These are phyloP conservation scores for Asbolus verrucosus DNA, from an alignment of 1,140 invertebrate species.

Conservation along the genomic window DNA sequence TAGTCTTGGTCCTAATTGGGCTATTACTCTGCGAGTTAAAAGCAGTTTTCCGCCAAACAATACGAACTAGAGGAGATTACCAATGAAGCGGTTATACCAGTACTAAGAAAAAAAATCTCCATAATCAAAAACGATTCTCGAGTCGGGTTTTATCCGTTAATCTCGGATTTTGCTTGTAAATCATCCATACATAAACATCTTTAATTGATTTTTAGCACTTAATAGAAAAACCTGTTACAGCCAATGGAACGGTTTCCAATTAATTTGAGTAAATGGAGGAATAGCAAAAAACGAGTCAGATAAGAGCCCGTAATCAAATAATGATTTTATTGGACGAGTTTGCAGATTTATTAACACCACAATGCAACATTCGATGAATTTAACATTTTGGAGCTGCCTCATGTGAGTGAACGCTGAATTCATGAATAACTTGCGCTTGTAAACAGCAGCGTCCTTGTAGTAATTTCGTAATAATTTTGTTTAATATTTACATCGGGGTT, in stretches of 20 bases:
- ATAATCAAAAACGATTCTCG: not conserved
- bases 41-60: slow-evolving; percentile 10
- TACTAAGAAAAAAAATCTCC: not conserved
- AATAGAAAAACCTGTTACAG: slow-evolving; percentile 5
- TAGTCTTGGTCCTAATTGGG: slow-evolving; percentile 26
- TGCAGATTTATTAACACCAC: not conserved
- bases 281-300: not conserved
- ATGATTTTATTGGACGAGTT: slow-evolving; percentile 27
- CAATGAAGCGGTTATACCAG: slow-evolving; percentile 26
- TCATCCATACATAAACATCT: slow-evolving; percentile 27
- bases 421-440: not conserved
- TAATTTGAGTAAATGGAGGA: slow-evolving; percentile 2
- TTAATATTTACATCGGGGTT: no score
- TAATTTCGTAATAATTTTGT: slow-evolving; percentile 5
- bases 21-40: no score
- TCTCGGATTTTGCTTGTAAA: no score
- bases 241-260: not conserved
- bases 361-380: slow-evolving; percentile 17
- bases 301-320: slow-evolving; percentile 24
- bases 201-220: slow-evolving; percentile 31
- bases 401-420: slow-evolving; percentile 9
- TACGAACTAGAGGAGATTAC: slow-evolving; percentile 7
- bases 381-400: no score
- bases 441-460: not conserved
- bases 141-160: slow-evolving; percentile 22